phyloP scores from a whole-genome alignment of 2,888 invertebrate genomes.

The Epinotia demarniana region DNA sequence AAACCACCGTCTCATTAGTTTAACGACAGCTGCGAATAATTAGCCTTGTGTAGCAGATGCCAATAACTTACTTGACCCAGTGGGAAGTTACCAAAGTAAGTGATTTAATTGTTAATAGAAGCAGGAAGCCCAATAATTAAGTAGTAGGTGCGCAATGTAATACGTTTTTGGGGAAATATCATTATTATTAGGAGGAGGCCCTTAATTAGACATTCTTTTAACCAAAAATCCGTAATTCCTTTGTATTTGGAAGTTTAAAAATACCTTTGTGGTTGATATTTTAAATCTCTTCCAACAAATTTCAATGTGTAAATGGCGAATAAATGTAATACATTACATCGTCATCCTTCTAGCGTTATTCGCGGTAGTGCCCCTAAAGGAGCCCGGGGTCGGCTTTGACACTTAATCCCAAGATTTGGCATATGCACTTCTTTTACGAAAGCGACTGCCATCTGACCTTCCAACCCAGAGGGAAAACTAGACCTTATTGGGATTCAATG shows the following conservation, averaged over 20 bases:
- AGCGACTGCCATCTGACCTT: too few species aligned
- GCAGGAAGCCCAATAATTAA: background rate
- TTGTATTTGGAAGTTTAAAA: too few species aligned
- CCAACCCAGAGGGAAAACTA: too few species aligned
- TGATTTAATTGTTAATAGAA: constrained; percentile 14
- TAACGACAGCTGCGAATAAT: constrained; percentile 35
- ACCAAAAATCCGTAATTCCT: too few species aligned
- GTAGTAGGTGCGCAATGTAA: too few species aligned
- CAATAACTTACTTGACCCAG: constrained; percentile 33
- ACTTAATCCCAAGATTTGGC: too few species aligned
- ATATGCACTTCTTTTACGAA: too few species aligned
- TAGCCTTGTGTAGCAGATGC: constrained; percentile 33
- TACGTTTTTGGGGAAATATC: background rate
- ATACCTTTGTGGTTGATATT: background rate
- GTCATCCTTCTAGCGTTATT: too few species aligned
- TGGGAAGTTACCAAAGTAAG: background rate
- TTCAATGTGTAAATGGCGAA: background rate
- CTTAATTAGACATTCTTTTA: too few species aligned
- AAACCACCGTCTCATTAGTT: constrained; percentile 13
- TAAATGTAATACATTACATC: background rate
- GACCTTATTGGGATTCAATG: too few species aligned
- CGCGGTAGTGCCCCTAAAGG: too few species aligned
- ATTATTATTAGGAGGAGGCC: background rate
- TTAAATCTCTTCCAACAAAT: background rate
- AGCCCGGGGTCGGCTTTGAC: too few species aligned